Evolutionary conservation across 2,797 vertebrate species (phyloP), one percentile per base, ranked within the genome.

Genomic region (Austrolebias charrua): DNA sequence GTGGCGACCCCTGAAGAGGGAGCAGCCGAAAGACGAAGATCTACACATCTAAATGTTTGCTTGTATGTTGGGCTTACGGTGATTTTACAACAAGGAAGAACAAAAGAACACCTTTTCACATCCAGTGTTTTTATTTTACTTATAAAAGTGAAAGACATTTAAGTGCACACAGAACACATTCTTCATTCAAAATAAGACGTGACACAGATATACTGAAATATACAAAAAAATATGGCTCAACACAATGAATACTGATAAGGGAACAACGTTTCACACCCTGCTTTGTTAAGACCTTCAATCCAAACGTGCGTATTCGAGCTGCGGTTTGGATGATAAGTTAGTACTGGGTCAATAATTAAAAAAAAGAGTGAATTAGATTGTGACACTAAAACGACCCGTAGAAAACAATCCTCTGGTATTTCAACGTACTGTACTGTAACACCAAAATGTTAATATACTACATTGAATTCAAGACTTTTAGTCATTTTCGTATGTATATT

Each of bases 71-170:
- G 49, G 16, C 43, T 33, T 29, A 15, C 35, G 35, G 2, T 43
- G 9, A 61, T 15, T 40, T 44, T 12, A n/a, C 6, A 29, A 31
- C 12, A 69, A 40, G 4, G 52, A 52, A 72, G 9, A 53, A 14
- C 18, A 46, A n/a, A 44, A 4, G 16, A 44, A 28, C 4, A 60
- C 20, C 8, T 56, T 31, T 73, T 71, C 75, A 81, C 75, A 86
- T 72, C 54, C 65, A 63, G 77, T 84, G 82, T 48, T 85, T 93
- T 91, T 90, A 87, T 92, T 93, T 93, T 90, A 89, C 73, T 85
- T 91, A 86, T 73, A 93, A 94, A 93, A 90, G 79, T 82, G 80
- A 80, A 66, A 76, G 58, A 79, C 60, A 76, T 75, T 69, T 64
- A 19, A 85, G 76, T 76, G 80, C 74, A 80, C 81, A 88, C 60